Percentiles rank a stretch among this genome's conserved stretches.
Conservation (phyloP, 2,797 vertebrate genomes). For the Cossypha dichroa region DNA sequence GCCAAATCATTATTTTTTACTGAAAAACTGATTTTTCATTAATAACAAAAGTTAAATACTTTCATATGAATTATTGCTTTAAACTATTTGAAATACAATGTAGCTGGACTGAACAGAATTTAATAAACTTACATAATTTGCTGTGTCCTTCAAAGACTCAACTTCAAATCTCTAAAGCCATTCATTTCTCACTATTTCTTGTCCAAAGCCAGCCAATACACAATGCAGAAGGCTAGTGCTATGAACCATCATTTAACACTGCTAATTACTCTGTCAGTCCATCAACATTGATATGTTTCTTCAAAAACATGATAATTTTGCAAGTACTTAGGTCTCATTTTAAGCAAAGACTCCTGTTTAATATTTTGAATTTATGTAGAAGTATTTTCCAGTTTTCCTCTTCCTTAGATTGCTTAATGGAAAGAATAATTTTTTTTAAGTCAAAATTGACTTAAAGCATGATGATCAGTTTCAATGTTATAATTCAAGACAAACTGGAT, state of each 20-base stretch:
- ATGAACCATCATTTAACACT: not conserved
- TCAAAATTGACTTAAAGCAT: not conserved
- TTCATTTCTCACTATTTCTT: not conserved
- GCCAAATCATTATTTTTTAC: not conserved
- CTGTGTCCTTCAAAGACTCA: not conserved
- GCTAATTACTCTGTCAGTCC: not conserved
- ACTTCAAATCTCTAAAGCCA: not conserved
- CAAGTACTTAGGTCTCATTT: not conserved
- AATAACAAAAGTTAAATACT: not conserved
- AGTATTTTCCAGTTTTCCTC: not conserved
- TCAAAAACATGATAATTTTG: not conserved
- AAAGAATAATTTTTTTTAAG: not conserved
- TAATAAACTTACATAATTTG: not conserved
- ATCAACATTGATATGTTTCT: not conserved
- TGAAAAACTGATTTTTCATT: not conserved
- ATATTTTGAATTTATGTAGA: not conserved
- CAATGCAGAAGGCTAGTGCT: not conserved
- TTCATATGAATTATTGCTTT: not conserved
- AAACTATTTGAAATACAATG: not conserved
- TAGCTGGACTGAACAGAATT: not conserved
- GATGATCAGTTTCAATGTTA: not conserved
- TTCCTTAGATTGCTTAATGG: not conserved
- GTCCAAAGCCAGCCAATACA: not conserved
- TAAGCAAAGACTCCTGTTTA: not conserved
- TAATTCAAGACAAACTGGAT: not conserved